Evolutionary conservation across 2,113 vertebrate genomes (phyloP), one percentile per base, ranked within the genome.

Genomic region (Rhizomys pruinosus): DNA sequence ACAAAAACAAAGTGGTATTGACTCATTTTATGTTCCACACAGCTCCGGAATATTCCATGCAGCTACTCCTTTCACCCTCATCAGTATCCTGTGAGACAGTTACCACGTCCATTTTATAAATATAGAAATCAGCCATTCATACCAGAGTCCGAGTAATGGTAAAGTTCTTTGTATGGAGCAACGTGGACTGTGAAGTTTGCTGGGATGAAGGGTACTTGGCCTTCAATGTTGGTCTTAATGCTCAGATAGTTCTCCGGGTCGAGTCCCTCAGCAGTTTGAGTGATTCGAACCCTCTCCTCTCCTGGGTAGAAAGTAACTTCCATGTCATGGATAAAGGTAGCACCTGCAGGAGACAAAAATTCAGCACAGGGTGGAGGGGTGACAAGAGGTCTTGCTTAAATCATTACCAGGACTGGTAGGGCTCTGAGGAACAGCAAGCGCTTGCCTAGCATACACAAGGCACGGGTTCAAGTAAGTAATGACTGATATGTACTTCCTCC

Each of bases 101-200:
- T 2, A 37, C 22, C 9, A 44, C 7, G 19, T 63, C 64, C 29
- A 42, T 34, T 82, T 68, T 32, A 52, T 12, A 68, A 42, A 69
- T 27, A 42, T 13, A 52, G 68, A 78, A 42, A 79, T 52, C 11
- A 17, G 20, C 4, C 42, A 42, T 9, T 84, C 89, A 61, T 98
- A 99, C 99, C 98, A 78, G 99, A 99, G 81, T 98, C 98, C 32
- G 98, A 98, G 97, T 99, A 99, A 95, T 98, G 98, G 95, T 99
- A 99, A 78, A 98, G 97, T 57, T 99, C 99, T 96, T 98, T 97
- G 97, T 99, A 99, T 37, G 99, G 99, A 6, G 98, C 91, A 37
- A 99, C 95, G 91, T 98, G 98, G 13, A 98, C 95, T 0, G 98
- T 98, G 95, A 98, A 96, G 5, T 98, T 98, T 8, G 98, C 98